Percentiles rank a stretch among this genome's conserved stretches.
phyloP scores from a whole-genome alignment of 2,113 vertebrate species.

The Hydropotes inermis region DNA sequence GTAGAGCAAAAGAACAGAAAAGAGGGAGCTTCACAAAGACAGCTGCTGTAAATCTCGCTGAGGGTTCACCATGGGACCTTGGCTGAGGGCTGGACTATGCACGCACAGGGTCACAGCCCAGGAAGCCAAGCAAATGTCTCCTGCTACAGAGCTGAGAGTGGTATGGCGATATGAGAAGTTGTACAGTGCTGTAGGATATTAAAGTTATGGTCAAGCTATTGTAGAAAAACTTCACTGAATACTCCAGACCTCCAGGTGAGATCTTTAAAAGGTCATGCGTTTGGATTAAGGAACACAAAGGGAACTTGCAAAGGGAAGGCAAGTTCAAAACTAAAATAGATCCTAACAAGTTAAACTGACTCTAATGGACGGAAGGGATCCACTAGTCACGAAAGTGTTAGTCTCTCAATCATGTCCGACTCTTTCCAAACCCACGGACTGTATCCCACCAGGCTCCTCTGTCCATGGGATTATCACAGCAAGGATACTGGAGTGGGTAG shows the following conservation, averaged over 20 bases:
- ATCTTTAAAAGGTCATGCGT: neutral
- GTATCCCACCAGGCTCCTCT: neutral
- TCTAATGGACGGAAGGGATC: neutral
- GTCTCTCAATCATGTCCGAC: neutral
- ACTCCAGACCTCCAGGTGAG: neutral
- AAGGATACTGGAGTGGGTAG: neutral
- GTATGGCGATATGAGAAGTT: neutral
- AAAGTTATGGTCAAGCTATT: neutral
- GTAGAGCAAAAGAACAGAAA: neutral
- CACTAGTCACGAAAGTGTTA: neutral
- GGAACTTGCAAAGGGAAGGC: neutral
- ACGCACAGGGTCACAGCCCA: accelerated
- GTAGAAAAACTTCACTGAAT: neutral
- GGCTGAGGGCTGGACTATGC: neutral
- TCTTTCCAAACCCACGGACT: neutral
- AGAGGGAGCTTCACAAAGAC: neutral
- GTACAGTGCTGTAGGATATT: neutral
- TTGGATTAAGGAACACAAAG: neutral
- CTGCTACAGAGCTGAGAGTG: neutral
- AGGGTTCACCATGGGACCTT: neutral
- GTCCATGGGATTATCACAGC: neutral
- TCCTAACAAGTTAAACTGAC: neutral
- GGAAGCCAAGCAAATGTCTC: neutral
- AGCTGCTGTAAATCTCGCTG: neutral
- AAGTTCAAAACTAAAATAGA: neutral